Conservation (phyloP, 2,888 invertebrate species). For the Acanthococcus lagerstroemiae region DNA sequence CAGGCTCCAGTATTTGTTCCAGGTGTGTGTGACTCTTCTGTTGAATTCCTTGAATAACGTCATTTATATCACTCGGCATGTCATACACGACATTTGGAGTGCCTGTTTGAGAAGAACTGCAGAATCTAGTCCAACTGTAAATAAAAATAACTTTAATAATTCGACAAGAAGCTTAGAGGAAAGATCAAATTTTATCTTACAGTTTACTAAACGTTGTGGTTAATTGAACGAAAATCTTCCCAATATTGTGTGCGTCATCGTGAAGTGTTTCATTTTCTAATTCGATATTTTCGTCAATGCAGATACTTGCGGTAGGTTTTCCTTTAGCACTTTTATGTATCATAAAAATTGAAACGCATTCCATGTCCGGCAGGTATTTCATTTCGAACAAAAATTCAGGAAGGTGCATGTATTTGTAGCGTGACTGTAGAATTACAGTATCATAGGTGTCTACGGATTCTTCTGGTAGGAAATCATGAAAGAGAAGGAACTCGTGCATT, state of each 20-base stretch:
- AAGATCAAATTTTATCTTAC: slow-evolving; percentile 4
- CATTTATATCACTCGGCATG: neutral
- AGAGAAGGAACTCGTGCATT: neutral
- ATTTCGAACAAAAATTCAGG: neutral
- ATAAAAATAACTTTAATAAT: slow-evolving; percentile 2
- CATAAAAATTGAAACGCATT: neutral
- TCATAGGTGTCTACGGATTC: neutral
- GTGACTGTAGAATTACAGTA: neutral
- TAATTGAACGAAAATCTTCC: neutral
- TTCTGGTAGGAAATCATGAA: neutral
- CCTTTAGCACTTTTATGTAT: neutral
- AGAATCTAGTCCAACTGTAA: neutral
- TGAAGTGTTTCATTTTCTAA: neutral
- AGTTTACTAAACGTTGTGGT: neutral
- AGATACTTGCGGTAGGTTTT: neutral
- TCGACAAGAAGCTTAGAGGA: neutral
- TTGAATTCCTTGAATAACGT: neutral
- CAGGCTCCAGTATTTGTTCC: too few species aligned
- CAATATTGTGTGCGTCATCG: neutral
- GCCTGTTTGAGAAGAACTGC: neutral
- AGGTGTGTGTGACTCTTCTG: too few species aligned
- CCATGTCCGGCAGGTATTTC: neutral
- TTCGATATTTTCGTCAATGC: neutral
- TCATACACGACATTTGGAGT: neutral
- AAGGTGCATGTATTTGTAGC: neutral